Conservation (phyloP, 2,888 invertebrate species). For the Schizotus pectinicornis region DNA sequence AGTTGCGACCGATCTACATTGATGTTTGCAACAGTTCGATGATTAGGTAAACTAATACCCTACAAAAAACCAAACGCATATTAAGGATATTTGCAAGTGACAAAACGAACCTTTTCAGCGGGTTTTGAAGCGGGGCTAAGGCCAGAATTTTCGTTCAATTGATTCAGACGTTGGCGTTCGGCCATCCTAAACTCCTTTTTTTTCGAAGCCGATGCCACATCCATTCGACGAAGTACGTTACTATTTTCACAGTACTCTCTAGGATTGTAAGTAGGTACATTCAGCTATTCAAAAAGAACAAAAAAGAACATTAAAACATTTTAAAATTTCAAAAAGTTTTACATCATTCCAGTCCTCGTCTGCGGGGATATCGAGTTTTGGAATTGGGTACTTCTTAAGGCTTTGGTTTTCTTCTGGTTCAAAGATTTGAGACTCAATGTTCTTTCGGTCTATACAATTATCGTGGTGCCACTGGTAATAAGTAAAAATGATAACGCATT, state of each 20-base stretch:
- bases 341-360: slow-evolving; percentile 42
- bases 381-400: slow-evolving; percentile 19
- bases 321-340: slow-evolving; percentile 15
- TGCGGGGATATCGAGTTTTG: slow-evolving; percentile 1
- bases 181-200: neutral
- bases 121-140: no score
- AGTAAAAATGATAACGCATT: slow-evolving; percentile 9
- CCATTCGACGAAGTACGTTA: neutral
- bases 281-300: slow-evolving; percentile 8
- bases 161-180: slow-evolving; percentile 9
- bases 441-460: slow-evolving; percentile 25
- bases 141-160: no score
- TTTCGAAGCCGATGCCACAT: neutral
- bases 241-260: slow-evolving; percentile 18
- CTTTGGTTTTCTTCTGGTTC: slow-evolving; percentile 1
- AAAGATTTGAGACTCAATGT: slow-evolving; percentile 26
- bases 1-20: no score
- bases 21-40: no score
- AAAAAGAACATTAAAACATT: slow-evolving; percentile 1
- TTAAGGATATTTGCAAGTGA: no score
- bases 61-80: no score
- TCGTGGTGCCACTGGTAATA: slow-evolving; percentile 31
- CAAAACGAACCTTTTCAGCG: no score
- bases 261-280: slow-evolving; percentile 24
- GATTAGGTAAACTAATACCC: no score